Conservation (phyloP, 2,113 vertebrate species). For the Ia io region DNA sequence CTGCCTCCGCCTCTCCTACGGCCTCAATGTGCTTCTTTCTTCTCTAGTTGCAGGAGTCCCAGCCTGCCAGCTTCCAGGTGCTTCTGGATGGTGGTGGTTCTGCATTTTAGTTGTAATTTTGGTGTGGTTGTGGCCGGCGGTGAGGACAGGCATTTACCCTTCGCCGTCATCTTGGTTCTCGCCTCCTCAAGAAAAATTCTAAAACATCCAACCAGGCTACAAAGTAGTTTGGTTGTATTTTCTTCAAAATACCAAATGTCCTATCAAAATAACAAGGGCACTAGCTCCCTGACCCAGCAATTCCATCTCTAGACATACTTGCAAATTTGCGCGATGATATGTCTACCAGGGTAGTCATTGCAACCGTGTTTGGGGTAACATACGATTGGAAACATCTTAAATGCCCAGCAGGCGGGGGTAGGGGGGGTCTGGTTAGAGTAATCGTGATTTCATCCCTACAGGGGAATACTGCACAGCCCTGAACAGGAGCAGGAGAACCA, state of each 20-base stretch:
- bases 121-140: too few species aligned
- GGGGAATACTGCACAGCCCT: not conserved
- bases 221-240: not conserved
- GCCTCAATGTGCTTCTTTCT: too few species aligned
- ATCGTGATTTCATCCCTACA: accelerated
- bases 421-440: not conserved
- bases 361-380: not conserved
- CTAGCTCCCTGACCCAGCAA: not conserved
- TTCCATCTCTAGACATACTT: not conserved
- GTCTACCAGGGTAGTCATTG: not conserved
- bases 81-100: too few species aligned
- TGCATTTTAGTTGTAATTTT: too few species aligned
- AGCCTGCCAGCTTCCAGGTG: too few species aligned
- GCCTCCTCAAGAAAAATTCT: too few species aligned
- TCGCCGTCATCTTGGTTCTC: too few species aligned
- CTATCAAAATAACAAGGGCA: not conserved
- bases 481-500: not conserved
- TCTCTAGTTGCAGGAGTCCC: too few species aligned
- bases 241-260: not conserved
- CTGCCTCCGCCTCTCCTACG: too few species aligned
- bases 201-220: not conserved
- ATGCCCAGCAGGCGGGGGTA: not conserved
- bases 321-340: not conserved
- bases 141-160: too few species aligned
- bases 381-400: not conserved